Percentiles rank a stretch among this genome's conserved stretches.
Conservation (phyloP, 2,888 invertebrate species). For the Zygaena filipendulae region DNA sequence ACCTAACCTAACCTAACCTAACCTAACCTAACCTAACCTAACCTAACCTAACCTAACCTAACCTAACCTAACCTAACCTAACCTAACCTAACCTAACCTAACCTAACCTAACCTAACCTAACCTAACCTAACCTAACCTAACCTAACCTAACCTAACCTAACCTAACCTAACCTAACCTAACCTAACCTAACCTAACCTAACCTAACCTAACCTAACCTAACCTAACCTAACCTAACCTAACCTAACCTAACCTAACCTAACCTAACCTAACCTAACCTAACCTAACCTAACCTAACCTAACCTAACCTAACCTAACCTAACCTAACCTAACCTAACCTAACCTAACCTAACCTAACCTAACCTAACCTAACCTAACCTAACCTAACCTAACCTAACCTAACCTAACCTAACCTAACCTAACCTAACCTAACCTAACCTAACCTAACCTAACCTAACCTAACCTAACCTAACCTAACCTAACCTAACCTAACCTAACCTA, state of each 20-base stretch:
- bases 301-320: conserved; percentile 13
- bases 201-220: conserved; percentile 14
- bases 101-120: conserved; percentile 15
- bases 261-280: conserved; percentile 14
- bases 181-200: conserved; percentile 13
- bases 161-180: conserved; percentile 13
- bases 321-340: conserved; percentile 17
- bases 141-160: conserved; percentile 11
- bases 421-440: conserved; percentile 13
- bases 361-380: conserved; percentile 15
- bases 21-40: conserved; percentile 14
- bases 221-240: conserved; percentile 15
- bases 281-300: conserved; percentile 15
- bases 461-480: conserved; percentile 13
- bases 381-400: conserved; percentile 14
- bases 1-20: conserved; percentile 14
- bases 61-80: conserved; percentile 20
- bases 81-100: conserved; percentile 13
- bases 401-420: conserved; percentile 12
- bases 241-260: conserved; percentile 14
- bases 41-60: conserved; percentile 16
- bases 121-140: conserved; percentile 14
- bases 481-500: conserved; percentile 15
- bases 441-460: conserved; percentile 13
- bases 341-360: conserved; percentile 18